Evolutionary conservation across 2,888 invertebrate genomes (phyloP).

Genomic region (Tetanocera ferruginea): DNA sequence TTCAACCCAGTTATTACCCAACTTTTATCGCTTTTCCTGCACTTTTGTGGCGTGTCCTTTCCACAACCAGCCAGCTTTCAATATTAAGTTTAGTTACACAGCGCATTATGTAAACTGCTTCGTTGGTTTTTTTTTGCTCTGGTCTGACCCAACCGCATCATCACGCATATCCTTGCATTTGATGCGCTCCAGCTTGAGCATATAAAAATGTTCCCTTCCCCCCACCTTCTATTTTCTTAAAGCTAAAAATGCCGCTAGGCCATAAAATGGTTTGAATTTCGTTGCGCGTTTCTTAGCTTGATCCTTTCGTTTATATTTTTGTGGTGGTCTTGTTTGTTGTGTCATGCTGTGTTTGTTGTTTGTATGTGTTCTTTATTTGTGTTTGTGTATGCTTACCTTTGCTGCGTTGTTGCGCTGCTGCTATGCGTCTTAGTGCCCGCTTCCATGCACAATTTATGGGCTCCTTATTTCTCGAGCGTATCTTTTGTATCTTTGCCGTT

Average conservation of each 20-base stretch:
- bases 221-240: constrained; percentile 40
- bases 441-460: constrained; percentile 23
- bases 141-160: not conserved
- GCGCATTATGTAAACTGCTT: no score
- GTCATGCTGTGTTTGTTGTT: not conserved
- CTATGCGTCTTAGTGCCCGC: not conserved
- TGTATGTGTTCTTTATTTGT: not conserved
- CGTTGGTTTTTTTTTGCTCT: no score
- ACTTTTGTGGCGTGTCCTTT: no score
- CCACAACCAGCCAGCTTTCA: no score
- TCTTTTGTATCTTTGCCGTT: not conserved
- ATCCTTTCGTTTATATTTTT: not conserved
- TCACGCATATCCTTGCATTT: constrained; percentile 17
- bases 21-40: no score
- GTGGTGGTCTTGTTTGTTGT: not conserved
- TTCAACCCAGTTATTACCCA: no score
- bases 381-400: not conserved
- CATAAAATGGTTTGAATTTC: constrained; percentile 46
- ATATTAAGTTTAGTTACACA: no score
- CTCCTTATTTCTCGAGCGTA: constrained; percentile 9
- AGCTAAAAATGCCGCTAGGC: constrained; percentile 51
- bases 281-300: not conserved
- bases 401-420: not conserved
- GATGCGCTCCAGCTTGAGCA: constrained; percentile 42
- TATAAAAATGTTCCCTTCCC: constrained; percentile 54